Percentiles rank a stretch among this genome's conserved stretches.
Evolutionary conservation across 1,140 invertebrate genomes (phyloP).

Genomic region (Catajapyx aquilonaris): DNA sequence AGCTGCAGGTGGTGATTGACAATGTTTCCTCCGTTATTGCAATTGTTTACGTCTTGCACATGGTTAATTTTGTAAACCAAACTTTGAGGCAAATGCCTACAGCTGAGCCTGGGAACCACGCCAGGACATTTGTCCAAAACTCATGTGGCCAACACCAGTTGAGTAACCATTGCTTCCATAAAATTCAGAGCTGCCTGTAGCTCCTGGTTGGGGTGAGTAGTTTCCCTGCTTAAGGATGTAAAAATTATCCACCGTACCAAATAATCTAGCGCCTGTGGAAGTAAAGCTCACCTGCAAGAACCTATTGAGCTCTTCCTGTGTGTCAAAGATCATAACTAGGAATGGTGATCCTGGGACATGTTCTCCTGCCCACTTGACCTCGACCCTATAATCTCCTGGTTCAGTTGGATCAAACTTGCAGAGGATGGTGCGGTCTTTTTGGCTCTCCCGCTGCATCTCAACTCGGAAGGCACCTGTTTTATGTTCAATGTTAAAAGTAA

Average conservation of each 20-base stretch:
- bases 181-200: slow-evolving; percentile 21
- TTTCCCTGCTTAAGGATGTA: slow-evolving; percentile 18
- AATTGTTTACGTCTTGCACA: too few species aligned
- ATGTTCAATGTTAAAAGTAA: slow-evolving; percentile 8
- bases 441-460: slow-evolving; percentile 97
- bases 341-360: slow-evolving; percentile 95
- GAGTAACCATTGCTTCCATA: slow-evolving; percentile 29
- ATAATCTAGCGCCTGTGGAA: slow-evolving; percentile 2
- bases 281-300: slow-evolving; percentile 21
- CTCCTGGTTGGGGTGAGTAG: slow-evolving; percentile 20
- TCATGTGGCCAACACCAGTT: slow-evolving; percentile 22
- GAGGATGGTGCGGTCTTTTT: slow-evolving; percentile 92
- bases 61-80: too few species aligned
- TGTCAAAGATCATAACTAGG: slow-evolving; percentile 97
- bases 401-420: slow-evolving; percentile 96
- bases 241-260: slow-evolving; percentile 1
- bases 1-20: too few species aligned
- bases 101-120: slow-evolving; percentile 22
- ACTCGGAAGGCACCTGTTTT: slow-evolving; percentile 93
- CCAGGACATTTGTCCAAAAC: slow-evolving; percentile 23
- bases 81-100: too few species aligned
- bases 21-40: too few species aligned
- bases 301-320: slow-evolving; percentile 72
- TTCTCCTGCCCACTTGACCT: slow-evolving; percentile 95
- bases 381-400: slow-evolving; percentile 92